Base-by-base conservation (phyloP, 2,888 invertebrate genomes). In the Alloscopus bannaensis region DNA sequence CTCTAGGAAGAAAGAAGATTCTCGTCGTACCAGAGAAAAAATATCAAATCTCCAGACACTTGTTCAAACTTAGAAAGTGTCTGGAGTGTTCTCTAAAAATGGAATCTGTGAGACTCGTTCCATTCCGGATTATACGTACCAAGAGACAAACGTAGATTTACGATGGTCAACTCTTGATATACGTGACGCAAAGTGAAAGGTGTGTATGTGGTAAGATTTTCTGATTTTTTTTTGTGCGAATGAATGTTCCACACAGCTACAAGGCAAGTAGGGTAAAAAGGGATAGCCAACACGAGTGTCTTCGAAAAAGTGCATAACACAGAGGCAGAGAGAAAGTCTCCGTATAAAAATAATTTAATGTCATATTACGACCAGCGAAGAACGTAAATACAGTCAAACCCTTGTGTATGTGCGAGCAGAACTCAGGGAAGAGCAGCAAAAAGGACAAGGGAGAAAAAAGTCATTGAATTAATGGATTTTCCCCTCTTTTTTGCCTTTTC, bases 381-480 rank as follows among this genome's bases (percentile, higher is more conserved):
- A 45, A 42, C n/a, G 65, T 31, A 75, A n/a, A 66, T 50, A 42
- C 69, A 76, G 60, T 60, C 76, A 76, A 76, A 62, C 42, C 36
- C n/a, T 22, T 29, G 18, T 28, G 28, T 1, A 42, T 22, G 20
- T 60, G 28, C 20, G 45, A 42, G n/a, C 13, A 16, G 18, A 3
- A 47, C n/a, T 47, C 4, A 47, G n/a, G n/a, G n/a, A n/a, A n/a
- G n/a, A 47, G 57, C 42, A 42, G 29, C 57, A 11, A 64, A 75
- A 55, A 68, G 69, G 77, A 45, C 68, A 69, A 69, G 47, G 26
- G 59, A 62, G 70, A 77, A 69, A n/a, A 60, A 77, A 76, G 76
- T 77, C 70, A 77, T 77, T 70, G 77, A 77, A 70, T 77, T 77
- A 77, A 77, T 77, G 77, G 77, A 70, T 70, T 70, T 64, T 59